A percentile compares a stretch with the other conserved stretches of the same genome.
Conservation (phyloP, 2,888 invertebrate genomes). For the Dilophus febrilis region DNA sequence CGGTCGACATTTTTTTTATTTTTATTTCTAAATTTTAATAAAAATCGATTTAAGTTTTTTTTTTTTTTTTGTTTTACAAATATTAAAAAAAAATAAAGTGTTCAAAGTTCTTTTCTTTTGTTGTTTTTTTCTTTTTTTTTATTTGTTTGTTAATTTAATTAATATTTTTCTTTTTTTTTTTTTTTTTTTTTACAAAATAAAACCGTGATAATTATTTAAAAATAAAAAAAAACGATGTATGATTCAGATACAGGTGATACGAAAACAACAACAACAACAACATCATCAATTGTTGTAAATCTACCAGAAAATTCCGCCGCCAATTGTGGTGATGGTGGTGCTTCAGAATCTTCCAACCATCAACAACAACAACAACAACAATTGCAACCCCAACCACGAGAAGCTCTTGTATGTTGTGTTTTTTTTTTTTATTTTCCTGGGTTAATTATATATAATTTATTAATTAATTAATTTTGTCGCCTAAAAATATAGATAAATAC, state of each 20-base stretch:
- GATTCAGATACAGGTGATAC: conserved; percentile 28
- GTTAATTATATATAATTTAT: background rate
- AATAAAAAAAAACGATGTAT: conserved; percentile 25
- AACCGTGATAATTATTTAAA: conserved; percentile 11
- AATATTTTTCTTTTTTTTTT: no score
- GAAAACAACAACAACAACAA: conserved; percentile 3
- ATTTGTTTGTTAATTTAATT: no score
- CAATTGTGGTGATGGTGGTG: conserved; percentile 5
- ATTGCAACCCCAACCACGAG: conserved; percentile 18
- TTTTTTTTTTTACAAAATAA: no score
- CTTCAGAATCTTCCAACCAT: no score
- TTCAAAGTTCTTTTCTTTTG: background rate
- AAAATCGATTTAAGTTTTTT: no score
- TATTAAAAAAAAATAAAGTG: no score
- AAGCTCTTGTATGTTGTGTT: conserved; percentile 20
- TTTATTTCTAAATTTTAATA: no score
- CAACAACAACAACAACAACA: no score
- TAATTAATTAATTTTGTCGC: background rate
- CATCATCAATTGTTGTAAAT: no score
- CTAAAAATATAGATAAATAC: conserved; percentile 51
- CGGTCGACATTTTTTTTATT: background rate
- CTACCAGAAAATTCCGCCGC: no score
- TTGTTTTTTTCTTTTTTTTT: no score
- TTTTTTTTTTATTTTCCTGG: background rate
- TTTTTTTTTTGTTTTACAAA: no score